phyloP scores from a whole-genome alignment of 1,140 invertebrate species.

The Contarinia nasturtii region DNA sequence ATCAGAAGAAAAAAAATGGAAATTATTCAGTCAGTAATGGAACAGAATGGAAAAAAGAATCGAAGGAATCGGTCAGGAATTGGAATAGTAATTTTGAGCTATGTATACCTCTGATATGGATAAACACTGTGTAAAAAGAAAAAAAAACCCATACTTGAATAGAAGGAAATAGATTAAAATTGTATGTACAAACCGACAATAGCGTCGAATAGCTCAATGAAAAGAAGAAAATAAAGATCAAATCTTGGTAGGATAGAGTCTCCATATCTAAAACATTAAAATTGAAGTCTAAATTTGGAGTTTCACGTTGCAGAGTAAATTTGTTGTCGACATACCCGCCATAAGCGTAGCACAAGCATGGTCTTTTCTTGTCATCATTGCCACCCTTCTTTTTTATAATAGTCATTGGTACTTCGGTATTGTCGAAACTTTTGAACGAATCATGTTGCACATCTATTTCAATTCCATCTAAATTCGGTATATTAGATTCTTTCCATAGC shows the following conservation, averaged over 20 bases:
- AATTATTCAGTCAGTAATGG: too few relatives aligned
- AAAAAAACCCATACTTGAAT: not conserved
- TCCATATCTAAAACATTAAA: too few relatives aligned
- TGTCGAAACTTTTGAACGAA: not conserved
- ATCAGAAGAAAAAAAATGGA: too few relatives aligned
- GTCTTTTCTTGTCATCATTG: not conserved
- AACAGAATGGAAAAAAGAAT: too few relatives aligned
- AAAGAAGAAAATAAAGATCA: not conserved
- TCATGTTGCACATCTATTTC: not conserved
- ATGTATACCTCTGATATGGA: too few relatives aligned
- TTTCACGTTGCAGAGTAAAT: too few relatives aligned
- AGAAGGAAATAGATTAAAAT: not conserved
- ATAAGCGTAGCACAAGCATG: not conserved
- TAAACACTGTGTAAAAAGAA: not conserved
- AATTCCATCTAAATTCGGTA: not conserved
- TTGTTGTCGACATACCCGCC: too few relatives aligned
- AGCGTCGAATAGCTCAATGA: not conserved
- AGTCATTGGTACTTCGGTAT: not conserved
- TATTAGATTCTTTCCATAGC: not conserved
- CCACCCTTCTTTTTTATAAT: not conserved
- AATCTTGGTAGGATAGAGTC: not conserved
- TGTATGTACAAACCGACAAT: not conserved
- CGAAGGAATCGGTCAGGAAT: too few relatives aligned
- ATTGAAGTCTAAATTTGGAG: too few relatives aligned
- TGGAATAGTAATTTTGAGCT: too few relatives aligned